Percentiles rank a stretch among this genome's conserved stretches.
Conservation (phyloP, 2,888 invertebrate genomes). For the Terebella lapidaria region DNA sequence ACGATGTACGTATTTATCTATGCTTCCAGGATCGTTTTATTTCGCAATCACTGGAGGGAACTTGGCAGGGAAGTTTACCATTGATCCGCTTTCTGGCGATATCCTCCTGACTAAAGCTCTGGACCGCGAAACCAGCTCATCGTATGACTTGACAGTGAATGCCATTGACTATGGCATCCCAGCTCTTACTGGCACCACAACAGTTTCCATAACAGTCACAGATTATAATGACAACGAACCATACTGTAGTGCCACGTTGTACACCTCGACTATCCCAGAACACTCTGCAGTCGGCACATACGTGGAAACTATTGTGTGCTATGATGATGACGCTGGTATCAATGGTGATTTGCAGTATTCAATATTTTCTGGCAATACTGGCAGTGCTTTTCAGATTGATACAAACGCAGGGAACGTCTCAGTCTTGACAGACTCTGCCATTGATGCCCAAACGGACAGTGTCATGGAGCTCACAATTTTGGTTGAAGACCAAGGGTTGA, state of each 20-base stretch:
- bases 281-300: conserved; percentile 7
- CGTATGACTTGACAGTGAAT: not conserved
- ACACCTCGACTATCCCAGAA: conserved; percentile 18
- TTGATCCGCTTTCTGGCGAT: conserved; percentile 26
- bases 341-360: conserved; percentile 31
- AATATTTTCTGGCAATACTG: conserved; percentile 27
- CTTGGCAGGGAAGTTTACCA: not conserved
- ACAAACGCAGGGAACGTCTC: conserved; percentile 22
- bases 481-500: conserved; percentile 28
- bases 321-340: conserved; percentile 32
- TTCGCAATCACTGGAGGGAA: conserved; percentile 7
- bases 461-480: not conserved
- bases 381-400: conserved; percentile 24
- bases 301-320: conserved; percentile 9
- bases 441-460: conserved; percentile 4
- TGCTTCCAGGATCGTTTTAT: not conserved
- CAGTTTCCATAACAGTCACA: conserved; percentile 7
- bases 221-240: conserved; percentile 21
- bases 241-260: conserved; percentile 9
- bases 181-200: not conserved
- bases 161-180: conserved; percentile 8
- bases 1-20: no score
- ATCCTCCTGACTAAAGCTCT: conserved; percentile 22
- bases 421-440: not conserved
- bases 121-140: conserved; percentile 23